A percentile compares a stretch with the other conserved stretches of the same genome.
These are phyloP conservation scores for Steromphala cineraria DNA, from an alignment of 2,888 invertebrate species.

Conservation along the genomic window DNA sequence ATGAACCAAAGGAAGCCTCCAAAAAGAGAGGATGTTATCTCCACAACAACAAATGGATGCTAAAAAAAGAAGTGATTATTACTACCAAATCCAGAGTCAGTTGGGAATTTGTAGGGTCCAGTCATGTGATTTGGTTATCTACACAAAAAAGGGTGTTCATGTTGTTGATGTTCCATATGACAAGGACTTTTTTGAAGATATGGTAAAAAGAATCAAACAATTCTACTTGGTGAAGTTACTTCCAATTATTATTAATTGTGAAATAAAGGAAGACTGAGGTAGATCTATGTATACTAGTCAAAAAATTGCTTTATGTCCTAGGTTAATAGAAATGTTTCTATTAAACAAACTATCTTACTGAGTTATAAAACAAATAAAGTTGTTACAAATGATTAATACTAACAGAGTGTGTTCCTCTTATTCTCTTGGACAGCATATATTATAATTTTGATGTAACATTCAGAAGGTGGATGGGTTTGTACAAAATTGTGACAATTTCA, in stretches of 20 bases:
- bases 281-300: background rate
- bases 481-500: no score
- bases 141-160: slow-evolving; percentile 20
- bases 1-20: no score
- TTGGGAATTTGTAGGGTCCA: background rate
- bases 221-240: background rate
- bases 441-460: no score
- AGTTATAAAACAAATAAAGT: no score
- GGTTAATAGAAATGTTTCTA: no score
- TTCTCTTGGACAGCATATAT: no score
- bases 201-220: background rate
- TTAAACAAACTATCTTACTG: no score
- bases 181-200: background rate
- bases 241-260: background rate
- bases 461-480: no score
- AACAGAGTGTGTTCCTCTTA: no score
- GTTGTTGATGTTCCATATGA: slow-evolving; percentile 8
- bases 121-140: slow-evolving; percentile 24
- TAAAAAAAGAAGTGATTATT: slow-evolving; percentile 13
- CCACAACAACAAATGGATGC: slow-evolving; percentile 16
- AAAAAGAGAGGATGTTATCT: background rate
- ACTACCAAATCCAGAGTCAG: slow-evolving; percentile 24
- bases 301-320: no score
- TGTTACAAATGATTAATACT: no score
- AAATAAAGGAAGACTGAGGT: background rate